Base-by-base conservation (phyloP, 2,888 invertebrate species). In the Cinara cedri region DNA sequence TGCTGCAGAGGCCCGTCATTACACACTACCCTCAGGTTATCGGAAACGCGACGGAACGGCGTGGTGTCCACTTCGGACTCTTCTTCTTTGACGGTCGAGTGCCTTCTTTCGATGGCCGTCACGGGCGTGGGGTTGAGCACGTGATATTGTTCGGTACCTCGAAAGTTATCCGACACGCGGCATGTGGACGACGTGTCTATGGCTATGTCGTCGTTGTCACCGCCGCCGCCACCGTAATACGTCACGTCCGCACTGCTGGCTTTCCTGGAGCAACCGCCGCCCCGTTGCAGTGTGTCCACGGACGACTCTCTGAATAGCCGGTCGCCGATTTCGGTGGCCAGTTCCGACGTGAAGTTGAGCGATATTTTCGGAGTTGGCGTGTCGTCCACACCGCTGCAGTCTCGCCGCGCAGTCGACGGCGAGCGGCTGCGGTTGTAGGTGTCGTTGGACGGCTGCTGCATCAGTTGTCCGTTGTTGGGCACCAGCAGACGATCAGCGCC, bases 171-270 rank as follows among this genome's bases (percentile, higher is more conserved):
- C 70, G 83, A 80, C 85, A 87, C 76, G 83, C 84, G 54, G 86
- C 81, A 26, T 84, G 85, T 62, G 85, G 85, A 62, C 86, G 87
- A 83, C 84, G 87, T 81, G 86, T 87, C 80, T 85, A 87, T 86
- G 10, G 76, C 42, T 51, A 34, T 51, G n/a, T 62, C 72, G 13
- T 54, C 65, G 9, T 54, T 19, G 19, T n/a, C 44, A 16, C 44
- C 44, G 21, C 21, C 49, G 66, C 10, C 49, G 46, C 1, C 11
- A 21, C 34, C 44, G 11, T 10, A 3, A 19, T n/a, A 11, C 16
- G 13, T 24, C 57, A 3, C 44, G 24, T 49, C 11, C 24, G 4
- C 49, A 2, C n/a, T n/a, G n/a, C 26, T n/a, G n/a, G 8, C 11
- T 26, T 68, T 68, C 21, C 49, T 26, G 13, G 49, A 10, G 34